Percentiles rank a stretch among this genome's conserved stretches.
phyloP scores from a whole-genome alignment of 2,888 invertebrate species.

The Tenthredo distinguenda region DNA sequence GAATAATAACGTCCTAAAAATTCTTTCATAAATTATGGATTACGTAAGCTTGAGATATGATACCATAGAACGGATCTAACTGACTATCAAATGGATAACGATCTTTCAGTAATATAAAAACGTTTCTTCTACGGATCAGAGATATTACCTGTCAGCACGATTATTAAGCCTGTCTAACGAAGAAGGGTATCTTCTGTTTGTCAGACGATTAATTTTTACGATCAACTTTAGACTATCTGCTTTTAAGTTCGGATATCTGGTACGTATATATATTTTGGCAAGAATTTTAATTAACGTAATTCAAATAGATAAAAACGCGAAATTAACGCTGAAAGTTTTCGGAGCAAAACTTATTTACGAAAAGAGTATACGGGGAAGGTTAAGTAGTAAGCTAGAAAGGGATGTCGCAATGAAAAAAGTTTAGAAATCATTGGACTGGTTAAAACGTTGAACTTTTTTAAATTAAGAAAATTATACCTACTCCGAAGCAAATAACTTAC shows the following conservation, averaged over 20 bases:
- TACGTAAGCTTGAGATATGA: background rate
- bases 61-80: background rate
- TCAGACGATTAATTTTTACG: background rate
- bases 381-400: background rate
- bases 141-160: background rate
- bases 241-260: slow-evolving; percentile 11
- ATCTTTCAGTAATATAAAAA: background rate
- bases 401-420: slow-evolving; percentile 23
- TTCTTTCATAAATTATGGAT: background rate
- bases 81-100: background rate
- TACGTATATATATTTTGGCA: background rate
- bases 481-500: background rate
- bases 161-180: background rate
- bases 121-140: background rate
- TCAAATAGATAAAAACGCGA: slow-evolving; percentile 21
- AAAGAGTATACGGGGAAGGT: slow-evolving; percentile 18
- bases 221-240: background rate
- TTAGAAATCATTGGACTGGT: slow-evolving; percentile 26
- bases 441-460: slow-evolving; percentile 3
- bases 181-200: background rate
- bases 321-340: slow-evolving; percentile 36
- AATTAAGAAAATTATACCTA: background rate
- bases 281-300: slow-evolving; percentile 44
- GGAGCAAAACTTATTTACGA: slow-evolving; percentile 9
- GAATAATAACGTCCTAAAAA: background rate